Percentiles rank a stretch among this genome's conserved stretches.
Evolutionary conservation across 2,113 vertebrate genomes (phyloP).

Genomic region (Otus sunia): DNA sequence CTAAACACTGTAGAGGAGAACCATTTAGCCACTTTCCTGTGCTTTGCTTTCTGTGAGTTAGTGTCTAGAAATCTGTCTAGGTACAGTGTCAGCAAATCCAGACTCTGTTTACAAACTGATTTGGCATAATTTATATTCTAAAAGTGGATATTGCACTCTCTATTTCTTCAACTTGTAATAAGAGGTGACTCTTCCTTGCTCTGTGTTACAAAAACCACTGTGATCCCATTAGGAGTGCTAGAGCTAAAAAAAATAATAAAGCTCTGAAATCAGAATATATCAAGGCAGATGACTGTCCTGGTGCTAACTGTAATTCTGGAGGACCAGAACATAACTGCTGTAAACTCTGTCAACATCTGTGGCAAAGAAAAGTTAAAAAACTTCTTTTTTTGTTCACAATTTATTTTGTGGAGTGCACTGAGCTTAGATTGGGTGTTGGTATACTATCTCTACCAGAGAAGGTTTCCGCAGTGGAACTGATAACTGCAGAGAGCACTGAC

Average conservation of each 20-base stretch:
- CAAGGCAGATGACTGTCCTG: not conserved
- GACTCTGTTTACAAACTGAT: not conserved
- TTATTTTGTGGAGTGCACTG: not conserved
- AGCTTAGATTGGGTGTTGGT: not conserved
- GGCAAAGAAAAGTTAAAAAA: not conserved
- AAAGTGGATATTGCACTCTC: not conserved
- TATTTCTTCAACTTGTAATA: not conserved
- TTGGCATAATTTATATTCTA: not conserved
- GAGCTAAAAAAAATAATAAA: not conserved
- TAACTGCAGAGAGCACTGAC: not conserved
- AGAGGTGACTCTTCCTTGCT: not conserved
- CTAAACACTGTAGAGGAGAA: not conserved
- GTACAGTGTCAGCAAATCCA: not conserved
- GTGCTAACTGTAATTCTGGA: not conserved
- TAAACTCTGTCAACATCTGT: not conserved
- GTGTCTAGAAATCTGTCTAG: not conserved
- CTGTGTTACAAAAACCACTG: not conserved
- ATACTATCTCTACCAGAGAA: not conserved
- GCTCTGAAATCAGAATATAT: not conserved
- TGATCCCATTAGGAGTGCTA: not conserved
- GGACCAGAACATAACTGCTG: not conserved
- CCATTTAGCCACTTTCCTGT: not conserved
- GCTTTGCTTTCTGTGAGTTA: not conserved
- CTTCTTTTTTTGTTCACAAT: accelerated
- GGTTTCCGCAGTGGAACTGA: not conserved